Percentiles rank a stretch among this genome's conserved stretches.
phyloP scores from a whole-genome alignment of 2,888 invertebrate species.

The Eustalomyia histrio region DNA sequence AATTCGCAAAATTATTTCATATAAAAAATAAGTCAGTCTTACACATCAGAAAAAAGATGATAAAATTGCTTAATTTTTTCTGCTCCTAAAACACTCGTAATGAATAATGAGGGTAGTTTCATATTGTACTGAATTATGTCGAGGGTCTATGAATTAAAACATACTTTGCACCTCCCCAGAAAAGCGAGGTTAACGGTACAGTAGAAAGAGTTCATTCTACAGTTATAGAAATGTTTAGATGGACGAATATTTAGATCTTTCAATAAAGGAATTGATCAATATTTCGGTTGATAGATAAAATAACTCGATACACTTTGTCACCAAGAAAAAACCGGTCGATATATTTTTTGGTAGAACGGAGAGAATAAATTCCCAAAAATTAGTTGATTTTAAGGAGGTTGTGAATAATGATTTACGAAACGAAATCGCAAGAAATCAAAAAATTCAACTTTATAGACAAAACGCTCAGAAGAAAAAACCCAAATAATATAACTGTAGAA shows the following conservation, averaged over 20 bases:
- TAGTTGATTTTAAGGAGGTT: constrained; percentile 10
- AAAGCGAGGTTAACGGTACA: constrained; percentile 8
- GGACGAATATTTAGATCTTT: constrained; percentile 4
- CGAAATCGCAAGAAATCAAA: constrained; percentile 25
- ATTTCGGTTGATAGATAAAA: constrained; percentile 6
- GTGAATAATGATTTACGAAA: constrained; percentile 19
- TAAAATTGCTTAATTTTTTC: constrained; percentile 19
- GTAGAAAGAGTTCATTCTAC: constrained; percentile 10
- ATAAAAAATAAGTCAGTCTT: background rate
- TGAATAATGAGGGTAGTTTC: constrained; percentile 27
- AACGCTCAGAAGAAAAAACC: constrained; percentile 6
- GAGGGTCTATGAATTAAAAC: constrained; percentile 19
- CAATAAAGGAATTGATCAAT: constrained; percentile 5
- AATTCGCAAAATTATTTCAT: no score
- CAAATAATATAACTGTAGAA: background rate
- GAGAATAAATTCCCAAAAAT: constrained; percentile 16
- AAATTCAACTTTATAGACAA: constrained; percentile 23
- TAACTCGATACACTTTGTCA: background rate
- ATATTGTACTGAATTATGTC: constrained; percentile 15
- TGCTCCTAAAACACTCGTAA: background rate
- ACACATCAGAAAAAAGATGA: constrained; percentile 11
- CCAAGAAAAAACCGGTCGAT: constrained; percentile 12
- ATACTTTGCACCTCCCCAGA: constrained; percentile 8
- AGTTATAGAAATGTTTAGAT: constrained; percentile 13
- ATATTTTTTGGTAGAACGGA: constrained; percentile 17